Base-by-base conservation (phyloP, 1,140 invertebrate species). In the Thalassaphorura encarpata region DNA sequence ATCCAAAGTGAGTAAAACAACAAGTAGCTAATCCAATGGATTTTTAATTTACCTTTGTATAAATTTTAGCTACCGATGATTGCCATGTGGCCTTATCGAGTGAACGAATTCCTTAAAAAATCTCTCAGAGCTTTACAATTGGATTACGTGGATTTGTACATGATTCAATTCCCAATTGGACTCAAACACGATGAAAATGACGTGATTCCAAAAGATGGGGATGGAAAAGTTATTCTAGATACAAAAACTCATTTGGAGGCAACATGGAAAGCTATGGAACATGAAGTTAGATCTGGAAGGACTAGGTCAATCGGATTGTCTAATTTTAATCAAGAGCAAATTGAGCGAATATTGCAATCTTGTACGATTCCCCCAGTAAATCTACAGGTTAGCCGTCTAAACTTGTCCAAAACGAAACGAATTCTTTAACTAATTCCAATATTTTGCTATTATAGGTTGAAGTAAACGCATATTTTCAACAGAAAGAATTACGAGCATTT, bases 121-220 rank as follows among this genome's bases (percentile, higher is more conserved):
- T 89, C 88, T 1, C 69, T 93, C 24, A 70, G 78, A 47, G 78
- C 78, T 33, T 71, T 92, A n/a, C 77, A 83, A 58, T 67, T 88
- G 50, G 78, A 84, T 52, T 92, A 92, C 67, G 69, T 93, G 3
- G 89, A 93, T 67, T 74, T 93, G 54, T 92, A 73, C 60, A 59
- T 76, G 2, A 66, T 74, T 28, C 71, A 76, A 58, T 47, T 57
- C 0, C 74, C 74, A n/a, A 52, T 67, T 19, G 68, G 68, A 0
- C 52, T 68, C n/a, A 61, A 66, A 40, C 67, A 67, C 50, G 21
- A 58, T 42, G 48, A 67, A n/a, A 21, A 42, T 26, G 41, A 64
- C 18, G 42, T 55, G 21, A 28, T 62, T 19, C 53, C 63, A 29
- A 54, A 47, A 3, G 33, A 53, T 18, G 66, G 33, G 24, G 42